These are phyloP conservation scores for Acanthiza pusilla DNA, from an alignment of 2,797 vertebrate genomes.

Conservation along the genomic window DNA sequence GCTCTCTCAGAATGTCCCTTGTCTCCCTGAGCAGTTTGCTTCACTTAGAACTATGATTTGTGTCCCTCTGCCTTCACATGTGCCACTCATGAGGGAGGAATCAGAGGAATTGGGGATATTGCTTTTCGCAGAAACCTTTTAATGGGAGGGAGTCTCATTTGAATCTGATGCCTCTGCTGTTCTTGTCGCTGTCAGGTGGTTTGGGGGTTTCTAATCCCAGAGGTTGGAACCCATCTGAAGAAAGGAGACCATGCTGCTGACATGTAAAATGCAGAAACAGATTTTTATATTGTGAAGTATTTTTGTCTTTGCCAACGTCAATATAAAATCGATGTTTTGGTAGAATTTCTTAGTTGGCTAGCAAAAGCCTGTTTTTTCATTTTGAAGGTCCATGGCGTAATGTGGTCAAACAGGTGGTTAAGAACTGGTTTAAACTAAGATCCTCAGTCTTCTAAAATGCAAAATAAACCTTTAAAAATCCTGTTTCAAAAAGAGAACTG, in stretches of 20 bases:
- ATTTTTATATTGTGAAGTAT: not conserved
- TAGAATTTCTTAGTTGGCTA: not conserved
- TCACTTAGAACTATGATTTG: not conserved
- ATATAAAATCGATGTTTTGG: not conserved
- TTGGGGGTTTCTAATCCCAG: not conserved
- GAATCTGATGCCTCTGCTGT: not conserved
- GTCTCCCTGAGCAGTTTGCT: not conserved
- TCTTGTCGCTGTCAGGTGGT: not conserved
- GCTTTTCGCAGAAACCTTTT: not conserved
- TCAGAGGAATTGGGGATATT: not conserved
- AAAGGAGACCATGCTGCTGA: not conserved
- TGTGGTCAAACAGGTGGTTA: not conserved
- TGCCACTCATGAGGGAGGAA: not conserved
- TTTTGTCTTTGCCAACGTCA: not conserved
- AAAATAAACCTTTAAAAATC: not conserved
- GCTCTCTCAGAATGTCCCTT: not conserved
- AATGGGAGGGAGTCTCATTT: not conserved
- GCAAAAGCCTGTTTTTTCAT: not conserved
- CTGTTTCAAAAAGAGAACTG: not conserved
- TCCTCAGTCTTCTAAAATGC: not conserved
- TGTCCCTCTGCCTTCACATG: not conserved
- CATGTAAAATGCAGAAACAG: not conserved
- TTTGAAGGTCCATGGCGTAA: not conserved
- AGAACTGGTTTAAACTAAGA: not conserved
- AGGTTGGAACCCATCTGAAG: not conserved